phyloP scores from a whole-genome alignment of 1,140 invertebrate species.

The Coptotermes formosanus region DNA sequence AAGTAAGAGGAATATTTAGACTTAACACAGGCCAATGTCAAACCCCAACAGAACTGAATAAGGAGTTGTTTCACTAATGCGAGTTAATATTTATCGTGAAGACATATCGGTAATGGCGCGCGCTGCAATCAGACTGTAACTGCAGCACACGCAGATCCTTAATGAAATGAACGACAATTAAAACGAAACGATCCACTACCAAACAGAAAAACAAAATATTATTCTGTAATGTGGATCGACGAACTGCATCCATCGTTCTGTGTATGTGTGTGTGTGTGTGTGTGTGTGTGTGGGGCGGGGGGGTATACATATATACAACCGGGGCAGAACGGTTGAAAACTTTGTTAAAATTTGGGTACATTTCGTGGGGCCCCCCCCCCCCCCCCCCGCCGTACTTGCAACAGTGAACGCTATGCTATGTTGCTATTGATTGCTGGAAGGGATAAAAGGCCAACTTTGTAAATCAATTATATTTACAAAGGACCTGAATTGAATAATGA shows the following conservation, averaged over 20 bases:
- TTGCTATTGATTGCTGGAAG: neutral
- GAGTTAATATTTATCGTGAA: too few relatives aligned
- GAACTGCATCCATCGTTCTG: neutral
- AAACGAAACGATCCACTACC: neutral
- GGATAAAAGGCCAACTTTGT: neutral
- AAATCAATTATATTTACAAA: conserved; percentile 1
- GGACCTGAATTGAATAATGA: neutral
- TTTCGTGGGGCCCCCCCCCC: neutral
- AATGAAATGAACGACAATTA: neutral
- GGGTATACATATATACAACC: too few relatives aligned
- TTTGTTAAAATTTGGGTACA: neutral
- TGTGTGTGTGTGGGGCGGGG: too few relatives aligned
- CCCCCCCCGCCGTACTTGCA: neutral
- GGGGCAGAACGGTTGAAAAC: neutral
- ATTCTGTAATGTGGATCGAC: neutral
- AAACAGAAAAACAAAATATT: neutral
- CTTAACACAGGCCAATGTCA: too few relatives aligned
- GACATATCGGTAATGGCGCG: too few relatives aligned
- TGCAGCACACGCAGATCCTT: neutral
- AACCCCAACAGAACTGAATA: too few relatives aligned
- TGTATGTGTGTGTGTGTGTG: neutral
- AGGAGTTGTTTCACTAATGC: too few relatives aligned
- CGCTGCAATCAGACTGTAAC: too few relatives aligned
- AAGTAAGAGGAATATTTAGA: too few relatives aligned
- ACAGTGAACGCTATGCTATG: neutral